Base-by-base conservation (phyloP, 2,888 invertebrate genomes). In the Drosophila heteroneura region DNA sequence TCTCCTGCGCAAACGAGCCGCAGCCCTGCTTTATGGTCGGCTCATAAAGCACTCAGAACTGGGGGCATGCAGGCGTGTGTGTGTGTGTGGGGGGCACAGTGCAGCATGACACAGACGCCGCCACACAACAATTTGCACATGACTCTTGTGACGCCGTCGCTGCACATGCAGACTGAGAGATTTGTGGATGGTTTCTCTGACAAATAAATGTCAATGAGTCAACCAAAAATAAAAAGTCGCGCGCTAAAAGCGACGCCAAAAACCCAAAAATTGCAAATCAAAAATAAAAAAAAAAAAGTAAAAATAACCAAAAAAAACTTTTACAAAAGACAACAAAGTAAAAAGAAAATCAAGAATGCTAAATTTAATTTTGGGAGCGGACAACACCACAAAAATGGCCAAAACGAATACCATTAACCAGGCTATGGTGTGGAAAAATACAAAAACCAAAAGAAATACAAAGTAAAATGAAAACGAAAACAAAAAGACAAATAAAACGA, bases 161-260 rank as follows among this genome's bases (percentile, higher is more conserved):
- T 16, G 44, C 58, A 41, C 30, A 57, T 41, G 58, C 39, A 22
- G 49, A 49, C 35, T 61, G 26, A 12, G 32, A 52, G 44, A 60
- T 49, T 61, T 9, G 49, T 32, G 37, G 28, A 41, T 37, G 51
- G 47, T n/a, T 35, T 28, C 60, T 32, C 59, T 32, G 70, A 56
- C 70, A 75, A 81, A 81, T 81, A 73, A 81, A 81, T 81, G 81
- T 81, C 81, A 81, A 81, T 81, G 81, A 79, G 81, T 73, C 79
- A 81, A 71, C 52, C 44, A 62, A 68, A 78, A 78, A 69, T 71
- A 59, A 63, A 72, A 75, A 66, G 63, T 63, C 72, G 74, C 62
- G 72, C 72, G 72, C 72, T 59, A 60, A 77, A 77, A 77, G 44
- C 63, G 61, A 70, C 67, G 74, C 64, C 70, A 68, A 82, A 73